These are phyloP conservation scores for Basileuterus tristriatus DNA, from an alignment of 2,797 vertebrate genomes.

Conservation along the genomic window DNA sequence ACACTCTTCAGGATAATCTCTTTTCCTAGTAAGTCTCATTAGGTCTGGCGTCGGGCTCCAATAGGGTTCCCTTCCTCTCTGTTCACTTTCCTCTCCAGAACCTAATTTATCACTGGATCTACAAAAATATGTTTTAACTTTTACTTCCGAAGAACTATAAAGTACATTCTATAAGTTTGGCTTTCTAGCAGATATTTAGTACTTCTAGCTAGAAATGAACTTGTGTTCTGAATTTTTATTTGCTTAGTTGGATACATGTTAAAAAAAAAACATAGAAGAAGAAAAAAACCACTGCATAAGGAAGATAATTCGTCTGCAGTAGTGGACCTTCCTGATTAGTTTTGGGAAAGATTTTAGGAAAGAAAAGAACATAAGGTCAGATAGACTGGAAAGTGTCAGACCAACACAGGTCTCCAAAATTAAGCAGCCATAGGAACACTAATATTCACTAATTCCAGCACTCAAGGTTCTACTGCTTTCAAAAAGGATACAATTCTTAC, in stretches of 20 bases:
- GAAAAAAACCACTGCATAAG: background rate
- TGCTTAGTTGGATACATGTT: background rate
- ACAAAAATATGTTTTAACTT: background rate
- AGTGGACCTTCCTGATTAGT: background rate
- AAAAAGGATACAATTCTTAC: background rate
- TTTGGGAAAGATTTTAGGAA: background rate
- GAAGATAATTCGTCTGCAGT: accelerated
- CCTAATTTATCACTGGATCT: background rate
- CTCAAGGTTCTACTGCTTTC: background rate
- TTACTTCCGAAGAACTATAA: background rate
- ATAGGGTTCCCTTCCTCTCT: background rate
- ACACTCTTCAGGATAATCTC: background rate
- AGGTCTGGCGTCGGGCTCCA: constrained; percentile 59
- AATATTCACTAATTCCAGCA: background rate
- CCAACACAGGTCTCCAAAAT: background rate
- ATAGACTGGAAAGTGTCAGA: background rate
- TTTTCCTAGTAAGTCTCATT: constrained; percentile 45
- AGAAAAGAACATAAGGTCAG: background rate
- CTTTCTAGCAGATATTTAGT: background rate
- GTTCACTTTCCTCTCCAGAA: background rate
- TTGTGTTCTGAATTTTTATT: background rate
- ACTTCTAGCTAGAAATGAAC: background rate
- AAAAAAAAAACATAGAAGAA: background rate
- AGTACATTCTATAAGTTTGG: background rate
- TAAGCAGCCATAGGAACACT: background rate